Base-by-base conservation (phyloP, 2,888 invertebrate genomes). In the Agonopterix arenella region DNA sequence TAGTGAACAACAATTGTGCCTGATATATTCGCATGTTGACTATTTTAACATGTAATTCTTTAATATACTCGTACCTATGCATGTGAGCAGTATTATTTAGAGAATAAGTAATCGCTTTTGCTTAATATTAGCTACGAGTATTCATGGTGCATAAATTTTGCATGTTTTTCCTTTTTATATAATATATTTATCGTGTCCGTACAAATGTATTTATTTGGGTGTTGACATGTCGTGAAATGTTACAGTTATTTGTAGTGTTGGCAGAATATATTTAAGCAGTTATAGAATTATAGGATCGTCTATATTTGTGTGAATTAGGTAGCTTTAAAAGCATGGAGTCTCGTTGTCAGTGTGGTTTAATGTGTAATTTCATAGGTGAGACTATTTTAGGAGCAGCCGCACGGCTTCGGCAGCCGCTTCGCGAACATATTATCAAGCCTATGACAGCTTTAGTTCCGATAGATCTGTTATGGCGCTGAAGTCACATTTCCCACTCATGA, bases 51-150 rank as follows among this genome's bases (percentile, higher is more conserved):
- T 82, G 79, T 78, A 77, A 67, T 75, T 66, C 62, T 61, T 61
- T 57, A 13, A 56, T 56, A 50, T 66, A 59, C 11, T 40, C 11
- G 11, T 60, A 64, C 66, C 68, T 65, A 62, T 75, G 82, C 80
- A 83, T 79, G 84, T 70, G 65, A 79, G 79, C 82, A 84, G 84
- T 84, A 84, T 83, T 84, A 84, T 74, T 69, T 76, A 75, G 67
- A 61, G 53, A 58, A 63, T 58, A 51, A 58, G 54, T 64, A 64
- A 64, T 68, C 70, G 74, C 73, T 40, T 40, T 40, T n/a, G n/a
- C 40, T 40, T 4, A 40, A 40, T 40, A 40, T 40, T 43, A 13
- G 11, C 10, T 43, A 40, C 11, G 43, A 10, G 60, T 52, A 46
- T 46, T 46, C 16, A 47, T 49, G 47, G 40, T 52, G 50, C 50